Percentiles rank a stretch among this genome's conserved stretches.
These are phyloP conservation scores for Clarias batrachus DNA, from an alignment of 2,113 vertebrate species.

Conservation along the genomic window DNA sequence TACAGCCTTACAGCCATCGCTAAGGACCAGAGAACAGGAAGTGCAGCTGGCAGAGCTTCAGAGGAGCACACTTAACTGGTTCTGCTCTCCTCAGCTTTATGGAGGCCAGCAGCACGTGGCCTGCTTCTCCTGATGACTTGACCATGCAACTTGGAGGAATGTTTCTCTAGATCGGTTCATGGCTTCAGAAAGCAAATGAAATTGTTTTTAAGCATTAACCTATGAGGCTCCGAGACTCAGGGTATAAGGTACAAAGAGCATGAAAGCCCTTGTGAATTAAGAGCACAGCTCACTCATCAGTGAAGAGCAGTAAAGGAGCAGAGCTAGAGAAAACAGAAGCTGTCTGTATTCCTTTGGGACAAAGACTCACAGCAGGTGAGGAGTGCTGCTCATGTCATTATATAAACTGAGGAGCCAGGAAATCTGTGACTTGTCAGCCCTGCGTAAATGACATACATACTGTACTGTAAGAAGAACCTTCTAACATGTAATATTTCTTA, in stretches of 20 bases:
- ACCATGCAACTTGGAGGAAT: slow-evolving; percentile 27
- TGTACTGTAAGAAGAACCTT: background rate
- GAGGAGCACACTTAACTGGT: slow-evolving; percentile 7
- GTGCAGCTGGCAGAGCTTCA: slow-evolving; percentile 49
- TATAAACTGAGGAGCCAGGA: slow-evolving; percentile 43
- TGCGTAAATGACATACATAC: slow-evolving; percentile 29
- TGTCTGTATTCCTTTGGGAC: slow-evolving; percentile 21
- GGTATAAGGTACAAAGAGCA: background rate
- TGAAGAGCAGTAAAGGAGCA: slow-evolving; percentile 18
- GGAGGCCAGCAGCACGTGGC: slow-evolving; percentile 21
- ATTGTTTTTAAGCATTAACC: slow-evolving; percentile 21
- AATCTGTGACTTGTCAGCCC: slow-evolving; percentile 39
- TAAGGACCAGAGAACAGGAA: slow-evolving; percentile 47
- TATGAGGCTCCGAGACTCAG: background rate
- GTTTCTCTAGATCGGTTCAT: background rate
- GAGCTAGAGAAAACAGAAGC: slow-evolving; percentile 40
- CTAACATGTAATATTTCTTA: slow-evolving; percentile 33
- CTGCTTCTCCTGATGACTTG: slow-evolving; percentile 33
- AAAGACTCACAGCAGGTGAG: slow-evolving; percentile 23
- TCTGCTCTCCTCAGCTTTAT: slow-evolving; percentile 19
- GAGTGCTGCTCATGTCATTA: slow-evolving; percentile 41
- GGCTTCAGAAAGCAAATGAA: slow-evolving; percentile 1
- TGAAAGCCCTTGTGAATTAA: slow-evolving; percentile 20
- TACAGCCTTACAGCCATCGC: slow-evolving; percentile 39
- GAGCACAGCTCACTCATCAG: slow-evolving; percentile 5